Evolutionary conservation across 2,797 vertebrate species (phyloP).

Genomic region (Tiaroga cobitis): DNA sequence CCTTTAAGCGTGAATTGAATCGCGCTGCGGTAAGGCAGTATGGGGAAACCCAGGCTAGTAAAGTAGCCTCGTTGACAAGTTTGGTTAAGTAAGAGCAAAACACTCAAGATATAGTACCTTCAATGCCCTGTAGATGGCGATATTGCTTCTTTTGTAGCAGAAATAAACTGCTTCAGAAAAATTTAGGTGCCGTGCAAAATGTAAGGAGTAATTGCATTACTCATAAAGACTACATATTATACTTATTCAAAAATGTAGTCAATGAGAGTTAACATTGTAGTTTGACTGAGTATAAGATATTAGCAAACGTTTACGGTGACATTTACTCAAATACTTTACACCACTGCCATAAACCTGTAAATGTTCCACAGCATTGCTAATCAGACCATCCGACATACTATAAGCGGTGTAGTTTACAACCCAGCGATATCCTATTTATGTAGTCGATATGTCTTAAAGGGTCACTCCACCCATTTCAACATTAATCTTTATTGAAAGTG

Average conservation of each 20-base stretch:
- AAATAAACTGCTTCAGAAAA: neutral
- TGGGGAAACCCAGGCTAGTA: no score
- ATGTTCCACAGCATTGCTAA: neutral
- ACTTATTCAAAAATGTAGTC: neutral
- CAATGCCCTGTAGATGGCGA: no score
- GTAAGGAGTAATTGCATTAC: neutral
- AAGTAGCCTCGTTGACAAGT: no score
- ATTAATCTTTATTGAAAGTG: no score
- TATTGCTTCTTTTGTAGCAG: neutral
- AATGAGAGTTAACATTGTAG: no score
- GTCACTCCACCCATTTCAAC: no score
- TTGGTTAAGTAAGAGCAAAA: neutral
- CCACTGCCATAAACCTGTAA: neutral
- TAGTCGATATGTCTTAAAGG: neutral
- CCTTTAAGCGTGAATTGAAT: no score
- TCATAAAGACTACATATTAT: neutral
- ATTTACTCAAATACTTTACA: neutral
- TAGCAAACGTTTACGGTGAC: no score
- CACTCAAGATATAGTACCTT: no score
- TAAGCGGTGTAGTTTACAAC: neutral
- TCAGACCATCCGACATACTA: neutral
- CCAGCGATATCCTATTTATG: neutral
- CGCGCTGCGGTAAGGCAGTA: no score
- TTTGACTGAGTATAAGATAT: no score
- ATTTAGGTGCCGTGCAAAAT: neutral